Evolutionary conservation across 2,888 invertebrate genomes (phyloP).

Genomic region (Microplitis manilae): DNA sequence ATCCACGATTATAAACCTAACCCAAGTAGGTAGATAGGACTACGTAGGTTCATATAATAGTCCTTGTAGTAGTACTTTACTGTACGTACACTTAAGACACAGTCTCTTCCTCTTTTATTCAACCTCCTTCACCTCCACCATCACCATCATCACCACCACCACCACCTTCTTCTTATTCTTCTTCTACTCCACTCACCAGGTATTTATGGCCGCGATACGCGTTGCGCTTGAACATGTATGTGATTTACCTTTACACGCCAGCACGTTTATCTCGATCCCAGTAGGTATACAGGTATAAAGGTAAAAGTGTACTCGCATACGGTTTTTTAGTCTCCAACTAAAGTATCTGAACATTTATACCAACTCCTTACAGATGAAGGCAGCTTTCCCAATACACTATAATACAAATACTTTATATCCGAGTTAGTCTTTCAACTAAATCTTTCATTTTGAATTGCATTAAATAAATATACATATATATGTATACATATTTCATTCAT

Average conservation of each 20-base stretch:
- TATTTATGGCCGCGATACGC: constrained; percentile 40
- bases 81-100: neutral
- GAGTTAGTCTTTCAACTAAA: too few relatives aligned
- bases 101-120: neutral
- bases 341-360: neutral
- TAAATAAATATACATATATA: neutral
- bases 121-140: neutral
- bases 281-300: constrained; percentile 3
- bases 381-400: neutral
- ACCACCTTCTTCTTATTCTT: constrained; percentile 1
- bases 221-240: constrained; percentile 39
- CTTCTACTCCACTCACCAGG: constrained; percentile 9
- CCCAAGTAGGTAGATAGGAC: neutral
- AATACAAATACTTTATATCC: neutral
- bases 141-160: neutral
- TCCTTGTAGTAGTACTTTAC: neutral
- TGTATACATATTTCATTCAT: neutral
- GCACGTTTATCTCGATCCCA: constrained; percentile 40
- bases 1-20: neutral
- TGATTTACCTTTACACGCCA: constrained; percentile 43
- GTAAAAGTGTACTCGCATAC: constrained; percentile 4
- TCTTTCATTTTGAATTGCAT: too few relatives aligned
- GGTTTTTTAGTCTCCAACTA: constrained; percentile 20
- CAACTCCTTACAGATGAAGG: neutral
- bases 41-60: neutral